Base-by-base conservation (phyloP, 1,140 invertebrate genomes). In the Drosophila azteca region DNA sequence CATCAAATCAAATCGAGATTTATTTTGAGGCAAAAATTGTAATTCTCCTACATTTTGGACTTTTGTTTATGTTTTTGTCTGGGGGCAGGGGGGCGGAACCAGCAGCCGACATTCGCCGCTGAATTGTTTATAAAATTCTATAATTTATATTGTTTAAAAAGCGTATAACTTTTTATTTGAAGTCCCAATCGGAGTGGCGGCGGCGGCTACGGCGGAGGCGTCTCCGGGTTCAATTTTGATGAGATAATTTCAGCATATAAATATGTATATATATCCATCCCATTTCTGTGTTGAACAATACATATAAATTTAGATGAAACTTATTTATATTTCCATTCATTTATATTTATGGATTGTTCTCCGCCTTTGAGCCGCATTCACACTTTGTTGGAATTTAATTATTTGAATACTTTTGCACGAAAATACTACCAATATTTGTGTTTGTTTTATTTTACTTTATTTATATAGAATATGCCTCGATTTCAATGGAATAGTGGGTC, bases 1-100 rank as follows among this genome's bases (percentile, higher is more conserved):
- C 67, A 69, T 69, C 67, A 69, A 69, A 69, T 69, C 66, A 69
- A 69, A 64, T 41, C 44, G 64, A 43, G 31, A 69, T 69, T 69
- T 69, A 68, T 69, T 68, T 69, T 68, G 35, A 39, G 13, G 17
- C 41, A 68, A 68, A 69, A 48, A 69, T 69, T 68, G 52, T 57
- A 68, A 69, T 46, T 57, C 57, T 53, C 68, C 7, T 20, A 17
- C 22, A 41, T 57, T 57, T 69, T 31, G 43, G 50, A 45, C 24
- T 35, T 59, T 49, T 49, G 49, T 73, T 73, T 65, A 57, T 74
- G 51, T 64, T 74, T 44, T 57, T 26, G 52, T 63, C 46, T 15
- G 22, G 69, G 51, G n/a, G n/a, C n/a, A n/a, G n/a, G 17, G 31
- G 43, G 59, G 51, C 6, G 1, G 8, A 39, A 39, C 2, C 35